Conservation (phyloP, 2,797 vertebrate species). For the Sparidentex hasta region DNA sequence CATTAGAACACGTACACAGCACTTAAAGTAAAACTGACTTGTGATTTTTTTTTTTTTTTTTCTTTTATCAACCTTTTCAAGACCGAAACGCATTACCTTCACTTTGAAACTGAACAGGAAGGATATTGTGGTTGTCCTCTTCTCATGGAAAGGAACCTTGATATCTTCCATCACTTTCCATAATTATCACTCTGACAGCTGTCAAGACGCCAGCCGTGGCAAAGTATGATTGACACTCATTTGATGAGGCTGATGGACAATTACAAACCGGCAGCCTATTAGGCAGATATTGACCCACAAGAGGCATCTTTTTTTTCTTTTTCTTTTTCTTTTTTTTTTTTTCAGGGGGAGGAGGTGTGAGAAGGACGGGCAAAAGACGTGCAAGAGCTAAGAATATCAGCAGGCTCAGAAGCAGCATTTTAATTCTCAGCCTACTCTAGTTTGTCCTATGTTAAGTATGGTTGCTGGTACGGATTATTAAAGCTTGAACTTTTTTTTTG, state of each 20-base stretch:
- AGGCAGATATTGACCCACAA: slow-evolving; percentile 56
- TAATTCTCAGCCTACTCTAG: slow-evolving; percentile 7
- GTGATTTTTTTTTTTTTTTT: slow-evolving; percentile 15
- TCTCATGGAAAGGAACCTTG: slow-evolving; percentile 84
- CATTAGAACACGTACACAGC: slow-evolving; percentile 8
- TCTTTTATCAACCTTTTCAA: slow-evolving; percentile 32
- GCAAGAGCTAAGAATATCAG: slow-evolving; percentile 58
- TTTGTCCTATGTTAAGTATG: slow-evolving; percentile 10
- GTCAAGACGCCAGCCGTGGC: slow-evolving; percentile 49
- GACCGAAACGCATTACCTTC: slow-evolving; percentile 41
- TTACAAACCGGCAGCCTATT: slow-evolving; percentile 52
- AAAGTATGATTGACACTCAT: slow-evolving; percentile 66
- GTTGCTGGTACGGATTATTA: slow-evolving; percentile 6
- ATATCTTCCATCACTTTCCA: slow-evolving; percentile 85
- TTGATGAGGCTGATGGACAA: slow-evolving; percentile 69
- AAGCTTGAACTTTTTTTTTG: background rate
- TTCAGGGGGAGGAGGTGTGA: slow-evolving; percentile 23
- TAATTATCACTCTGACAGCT: slow-evolving; percentile 79
- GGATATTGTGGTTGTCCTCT: slow-evolving; percentile 86
- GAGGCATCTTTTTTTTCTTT: slow-evolving; percentile 30
- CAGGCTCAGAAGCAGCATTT: slow-evolving; percentile 24
- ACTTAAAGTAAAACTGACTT: background rate
- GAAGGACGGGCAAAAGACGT: slow-evolving; percentile 60
- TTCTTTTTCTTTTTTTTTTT: slow-evolving; percentile 5
- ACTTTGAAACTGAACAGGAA: slow-evolving; percentile 82